Conservation (phyloP, 2,797 vertebrate genomes). For the Aldrovandia affinis region DNA sequence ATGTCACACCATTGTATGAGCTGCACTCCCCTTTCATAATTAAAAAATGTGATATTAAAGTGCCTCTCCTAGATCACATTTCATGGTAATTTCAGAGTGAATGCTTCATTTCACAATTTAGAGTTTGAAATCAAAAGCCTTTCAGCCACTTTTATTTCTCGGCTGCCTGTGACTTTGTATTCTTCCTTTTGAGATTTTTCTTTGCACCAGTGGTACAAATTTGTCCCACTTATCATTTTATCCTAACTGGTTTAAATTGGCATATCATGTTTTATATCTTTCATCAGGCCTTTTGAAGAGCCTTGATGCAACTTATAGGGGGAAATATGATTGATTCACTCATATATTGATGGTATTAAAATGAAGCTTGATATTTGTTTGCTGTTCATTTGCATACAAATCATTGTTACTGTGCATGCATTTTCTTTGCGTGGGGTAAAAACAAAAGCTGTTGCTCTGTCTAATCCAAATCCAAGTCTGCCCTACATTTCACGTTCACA, state of each 20-base stretch:
- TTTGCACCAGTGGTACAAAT: background rate
- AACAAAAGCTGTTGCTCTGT: conserved; percentile 21
- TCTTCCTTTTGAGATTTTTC: background rate
- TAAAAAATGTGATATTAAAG: background rate
- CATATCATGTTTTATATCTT: background rate
- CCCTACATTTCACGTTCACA: conserved; percentile 58
- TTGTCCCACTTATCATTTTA: background rate
- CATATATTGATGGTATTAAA: background rate
- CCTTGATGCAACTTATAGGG: background rate
- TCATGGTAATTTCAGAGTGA: conserved; percentile 1
- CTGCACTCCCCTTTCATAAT: background rate
- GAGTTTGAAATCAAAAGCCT: background rate
- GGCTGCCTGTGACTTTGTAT: background rate
- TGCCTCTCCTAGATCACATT: background rate
- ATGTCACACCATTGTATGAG: background rate
- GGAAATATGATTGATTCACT: background rate
- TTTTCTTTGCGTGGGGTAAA: conserved; percentile 34
- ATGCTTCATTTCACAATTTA: background rate
- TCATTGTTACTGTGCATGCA: conserved; percentile 35
- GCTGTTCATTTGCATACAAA: conserved; percentile 6
- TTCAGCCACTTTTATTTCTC: background rate
- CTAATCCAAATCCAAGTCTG: conserved; percentile 40
- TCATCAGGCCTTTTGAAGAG: background rate
- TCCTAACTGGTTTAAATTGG: background rate
- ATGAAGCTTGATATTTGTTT: conserved; percentile 19